Base-by-base conservation (phyloP, 2,797 vertebrate genomes). In the Allobates femoralis region DNA sequence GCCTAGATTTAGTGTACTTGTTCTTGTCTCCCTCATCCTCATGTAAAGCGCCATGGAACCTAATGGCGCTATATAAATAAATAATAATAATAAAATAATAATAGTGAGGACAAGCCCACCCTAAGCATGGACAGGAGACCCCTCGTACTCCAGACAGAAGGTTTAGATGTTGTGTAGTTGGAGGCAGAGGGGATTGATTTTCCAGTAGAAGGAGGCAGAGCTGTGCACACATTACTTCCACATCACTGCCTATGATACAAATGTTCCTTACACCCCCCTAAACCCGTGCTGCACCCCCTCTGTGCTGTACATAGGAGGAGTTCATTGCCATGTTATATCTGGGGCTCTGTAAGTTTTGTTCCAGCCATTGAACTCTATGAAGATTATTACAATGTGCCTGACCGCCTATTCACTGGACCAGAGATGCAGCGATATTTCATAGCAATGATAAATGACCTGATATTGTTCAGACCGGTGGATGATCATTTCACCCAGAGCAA, bases 141-240 rank as follows among this genome's bases (percentile, higher is more conserved):
- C 3, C 50, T 11, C 19, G 19, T n/a, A 21, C 53, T 55, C 21
- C 16, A 8, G 19, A 37, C n/a, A n/a, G n/a, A n/a, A n/a, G n/a
- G n/a, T 23, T 41, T 41, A 0, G 12, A 41, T n/a, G 67, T 46
- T 34, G 19, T 16, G 46, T 26, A 50, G 19, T 79, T 62, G n/a
- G 37, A 41, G 62, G 53, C 74, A 41, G 77, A 14, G 26, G 7
- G 1, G 46, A 74, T 50, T 74, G 69, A 50, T 79, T 79, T 79
- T 60, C n/a, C 74, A 37, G 56, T 37, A n/a, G 30, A 50, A 28
- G 50, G 30, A 78, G 55, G 19, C 32, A 32, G 14, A 77, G 50
- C 41, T 23, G 41, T 12, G 56, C 51, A 78, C 55, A 34, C 23
- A 78, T 58, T 34, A 78, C n/a, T 78, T 58, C 32, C 32, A 78